Conservation (phyloP, 2,888 invertebrate genomes). For the Drosophila prolongata region DNA sequence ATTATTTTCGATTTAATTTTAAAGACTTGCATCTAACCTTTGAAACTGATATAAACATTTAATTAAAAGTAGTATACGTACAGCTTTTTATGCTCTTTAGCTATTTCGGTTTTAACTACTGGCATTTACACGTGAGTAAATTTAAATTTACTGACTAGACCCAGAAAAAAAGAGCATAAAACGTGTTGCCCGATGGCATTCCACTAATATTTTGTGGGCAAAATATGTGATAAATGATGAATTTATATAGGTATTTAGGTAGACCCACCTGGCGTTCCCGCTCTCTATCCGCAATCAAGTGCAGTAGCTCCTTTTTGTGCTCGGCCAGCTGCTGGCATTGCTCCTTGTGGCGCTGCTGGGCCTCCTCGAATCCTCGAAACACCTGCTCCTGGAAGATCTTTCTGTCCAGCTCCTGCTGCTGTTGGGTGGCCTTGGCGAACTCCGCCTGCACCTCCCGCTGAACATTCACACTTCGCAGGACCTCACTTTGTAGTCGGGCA, state of each 20-base stretch:
- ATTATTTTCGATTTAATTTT: no score
- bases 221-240: background rate
- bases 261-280: slow-evolving; percentile 47
- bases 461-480: slow-evolving; percentile 78
- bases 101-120: background rate
- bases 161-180: background rate
- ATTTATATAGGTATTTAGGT: background rate
- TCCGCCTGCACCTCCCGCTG: slow-evolving; percentile 79
- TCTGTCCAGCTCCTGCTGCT: slow-evolving; percentile 76
- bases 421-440: slow-evolving; percentile 67
- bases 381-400: slow-evolving; percentile 81
- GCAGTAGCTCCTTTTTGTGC: slow-evolving; percentile 76
- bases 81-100: no score
- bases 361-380: slow-evolving; percentile 81
- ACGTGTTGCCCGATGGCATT: background rate
- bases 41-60: no score
- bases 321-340: slow-evolving; percentile 65
- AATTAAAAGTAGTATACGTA: no score
- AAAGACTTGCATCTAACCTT: no score
- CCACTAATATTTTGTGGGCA: background rate
- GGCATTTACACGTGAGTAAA: background rate
- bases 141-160: background rate
- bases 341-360: slow-evolving; percentile 78
- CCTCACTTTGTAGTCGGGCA: slow-evolving; percentile 82
- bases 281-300: slow-evolving; percentile 75